Base-by-base conservation (phyloP, 1,140 invertebrate genomes). In the Pararge aegeria region DNA sequence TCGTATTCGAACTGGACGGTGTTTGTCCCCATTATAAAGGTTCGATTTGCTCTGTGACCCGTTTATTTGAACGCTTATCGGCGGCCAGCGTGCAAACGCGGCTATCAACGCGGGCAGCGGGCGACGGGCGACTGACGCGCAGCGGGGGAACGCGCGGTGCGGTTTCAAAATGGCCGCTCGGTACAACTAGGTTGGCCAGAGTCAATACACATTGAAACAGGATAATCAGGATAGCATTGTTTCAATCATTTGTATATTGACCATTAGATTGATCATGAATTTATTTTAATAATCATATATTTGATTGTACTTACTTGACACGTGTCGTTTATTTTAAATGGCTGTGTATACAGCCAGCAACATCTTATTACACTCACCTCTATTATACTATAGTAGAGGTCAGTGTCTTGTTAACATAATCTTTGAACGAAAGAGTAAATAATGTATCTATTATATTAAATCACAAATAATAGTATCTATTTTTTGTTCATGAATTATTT, bases 1-100 rank as follows among this genome's bases (percentile, higher is more conserved):
- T 89, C 84, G 37, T 84, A 89, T 81, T 89, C 86, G 38, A 87
- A 85, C 65, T 86, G 78, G 68, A 86, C 78, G 5, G 63, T 75
- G 30, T 34, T 34, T 2, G 24, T 7, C n/a, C 51, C 40, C 66
- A 64, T 69, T 15, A 48, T 15, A 18, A 27, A 16, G 24, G 21
- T 55, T 24, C 10, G 3, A n/a, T 34, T 55, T 27, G 5, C 13
- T 50, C 5, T 50, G 1, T 38, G n/a, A 34, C 3, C 18, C 18
- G 1, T 16, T 5, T 38, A 6, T 27, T 38, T 42, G 16, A 55
- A 48, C 38, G 46, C 30, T 55, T 54, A 55, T 49, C 42, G 42
- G 63, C 62, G 59, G 53, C 30, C 42, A 42, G 65, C 62, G 59
- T 64, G 46, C 44, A 37, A 71, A 75, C 66, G 70, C 66, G 61